Conservation (phyloP, 1,140 invertebrate genomes). For the Pseudomyrmex cubaensis region DNA sequence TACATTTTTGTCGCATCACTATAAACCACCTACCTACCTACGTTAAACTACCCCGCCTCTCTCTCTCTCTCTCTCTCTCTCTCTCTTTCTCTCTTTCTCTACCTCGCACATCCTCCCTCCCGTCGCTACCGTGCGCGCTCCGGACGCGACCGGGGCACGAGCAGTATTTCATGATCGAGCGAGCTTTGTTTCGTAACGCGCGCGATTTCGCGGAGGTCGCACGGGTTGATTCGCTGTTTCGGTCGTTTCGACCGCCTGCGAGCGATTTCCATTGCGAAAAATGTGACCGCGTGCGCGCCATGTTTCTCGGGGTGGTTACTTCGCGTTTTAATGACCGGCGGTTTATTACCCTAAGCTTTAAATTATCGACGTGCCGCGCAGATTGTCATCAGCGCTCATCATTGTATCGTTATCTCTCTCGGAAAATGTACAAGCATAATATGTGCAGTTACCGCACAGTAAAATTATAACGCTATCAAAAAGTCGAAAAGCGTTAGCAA, state of each 20-base stretch:
- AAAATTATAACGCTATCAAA: neutral
- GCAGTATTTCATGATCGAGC: constrained; percentile 79
- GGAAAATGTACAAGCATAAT: neutral
- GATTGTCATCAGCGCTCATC: neutral
- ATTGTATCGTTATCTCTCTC: neutral
- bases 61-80: constrained; percentile 50
- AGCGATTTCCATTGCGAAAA: constrained; percentile 57
- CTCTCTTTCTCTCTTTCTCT: constrained; percentile 42
- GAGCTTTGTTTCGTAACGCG: constrained; percentile 76
- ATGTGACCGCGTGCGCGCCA: constrained; percentile 27
- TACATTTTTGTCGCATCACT: constrained; percentile 85
- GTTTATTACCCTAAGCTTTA: constrained; percentile 33
- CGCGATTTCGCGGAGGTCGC: constrained; percentile 59
- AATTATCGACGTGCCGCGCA: constrained; percentile 11
- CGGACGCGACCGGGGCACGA: constrained; percentile 58
- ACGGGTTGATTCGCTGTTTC: constrained; percentile 62
- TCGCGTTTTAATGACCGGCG: constrained; percentile 36
- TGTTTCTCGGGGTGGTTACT: constrained; percentile 42
- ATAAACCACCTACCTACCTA: constrained; percentile 80
- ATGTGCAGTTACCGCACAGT: too few species aligned
- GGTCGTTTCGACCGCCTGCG: constrained; percentile 27
- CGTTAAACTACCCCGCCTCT: constrained; percentile 52
- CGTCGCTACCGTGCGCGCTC: constrained; percentile 45
- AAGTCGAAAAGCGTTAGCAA: neutral
- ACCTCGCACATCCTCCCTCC: neutral